Evolutionary conservation across 2,888 invertebrate genomes (phyloP).

Genomic region (Blastobasis adustella): DNA sequence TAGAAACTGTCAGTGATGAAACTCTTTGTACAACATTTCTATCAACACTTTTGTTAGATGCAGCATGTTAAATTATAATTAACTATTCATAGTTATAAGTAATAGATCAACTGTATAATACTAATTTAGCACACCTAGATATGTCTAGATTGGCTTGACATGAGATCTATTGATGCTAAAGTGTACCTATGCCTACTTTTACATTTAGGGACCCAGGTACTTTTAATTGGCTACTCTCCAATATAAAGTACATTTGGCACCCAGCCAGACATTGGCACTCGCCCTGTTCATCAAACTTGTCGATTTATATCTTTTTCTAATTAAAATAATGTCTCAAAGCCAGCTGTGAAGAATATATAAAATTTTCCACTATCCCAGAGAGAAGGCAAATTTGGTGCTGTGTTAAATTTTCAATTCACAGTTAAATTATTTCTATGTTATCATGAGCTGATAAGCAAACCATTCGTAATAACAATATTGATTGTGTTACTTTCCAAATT

Average conservation of each 20-base stretch:
- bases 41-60: too few relatives aligned
- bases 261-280: slow-evolving; percentile 60
- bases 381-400: too few relatives aligned
- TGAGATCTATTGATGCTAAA: slow-evolving; percentile 57
- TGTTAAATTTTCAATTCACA: too few relatives aligned
- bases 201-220: slow-evolving; percentile 37
- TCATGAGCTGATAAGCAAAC: too few relatives aligned
- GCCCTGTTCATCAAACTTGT: slow-evolving; percentile 66
- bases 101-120: slow-evolving; percentile 34
- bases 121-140: slow-evolving; percentile 58
- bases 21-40: too few relatives aligned
- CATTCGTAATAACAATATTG: background rate
- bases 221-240: slow-evolving; percentile 74
- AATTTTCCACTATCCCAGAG: too few relatives aligned
- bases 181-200: slow-evolving; percentile 38
- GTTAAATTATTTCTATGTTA: too few relatives aligned
- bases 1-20: too few relatives aligned
- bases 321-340: slow-evolving; percentile 35
- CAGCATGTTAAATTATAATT: too few relatives aligned
- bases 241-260: slow-evolving; percentile 69
- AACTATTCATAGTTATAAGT: too few relatives aligned
- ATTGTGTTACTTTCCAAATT: background rate
- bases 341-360: too few relatives aligned
- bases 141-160: slow-evolving; percentile 49
- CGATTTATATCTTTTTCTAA: slow-evolving; percentile 65